These are phyloP conservation scores for Ceyx margarethae DNA, from an alignment of 2,113 vertebrate genomes.

Conservation along the genomic window DNA sequence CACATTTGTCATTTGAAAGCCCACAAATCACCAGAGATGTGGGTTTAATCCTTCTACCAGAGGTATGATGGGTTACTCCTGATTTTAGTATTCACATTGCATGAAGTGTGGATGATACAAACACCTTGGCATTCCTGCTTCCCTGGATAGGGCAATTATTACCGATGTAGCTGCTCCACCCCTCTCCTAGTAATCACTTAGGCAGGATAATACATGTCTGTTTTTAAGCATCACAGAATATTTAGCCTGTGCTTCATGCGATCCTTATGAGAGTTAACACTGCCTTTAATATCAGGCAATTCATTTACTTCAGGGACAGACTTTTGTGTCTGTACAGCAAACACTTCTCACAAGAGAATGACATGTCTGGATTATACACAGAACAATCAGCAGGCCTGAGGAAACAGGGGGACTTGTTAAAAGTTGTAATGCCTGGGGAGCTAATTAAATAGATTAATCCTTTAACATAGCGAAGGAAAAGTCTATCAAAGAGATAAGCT, in stretches of 20 bases:
- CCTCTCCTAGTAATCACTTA: not conserved
- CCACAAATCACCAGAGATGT: not conserved
- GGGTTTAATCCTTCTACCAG: not conserved
- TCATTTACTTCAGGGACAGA: not conserved
- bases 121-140: not conserved
- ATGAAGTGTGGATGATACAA: not conserved
- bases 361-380: not conserved
- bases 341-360: not conserved
- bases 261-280: not conserved
- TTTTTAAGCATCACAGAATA: not conserved
- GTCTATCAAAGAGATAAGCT: not conserved
- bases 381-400: not conserved
- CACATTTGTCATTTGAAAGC: not conserved
- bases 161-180: not conserved
- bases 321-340: not conserved
- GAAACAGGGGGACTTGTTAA: not conserved
- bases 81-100: not conserved
- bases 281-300: not conserved
- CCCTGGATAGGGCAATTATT: not conserved
- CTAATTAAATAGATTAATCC: not conserved
- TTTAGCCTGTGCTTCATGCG: not conserved
- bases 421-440: not conserved
- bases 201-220: constrained; percentile 20
- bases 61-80: not conserved
- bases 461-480: not conserved